phyloP scores from a whole-genome alignment of 2,888 invertebrate genomes.

The Zonitis immaculata region DNA sequence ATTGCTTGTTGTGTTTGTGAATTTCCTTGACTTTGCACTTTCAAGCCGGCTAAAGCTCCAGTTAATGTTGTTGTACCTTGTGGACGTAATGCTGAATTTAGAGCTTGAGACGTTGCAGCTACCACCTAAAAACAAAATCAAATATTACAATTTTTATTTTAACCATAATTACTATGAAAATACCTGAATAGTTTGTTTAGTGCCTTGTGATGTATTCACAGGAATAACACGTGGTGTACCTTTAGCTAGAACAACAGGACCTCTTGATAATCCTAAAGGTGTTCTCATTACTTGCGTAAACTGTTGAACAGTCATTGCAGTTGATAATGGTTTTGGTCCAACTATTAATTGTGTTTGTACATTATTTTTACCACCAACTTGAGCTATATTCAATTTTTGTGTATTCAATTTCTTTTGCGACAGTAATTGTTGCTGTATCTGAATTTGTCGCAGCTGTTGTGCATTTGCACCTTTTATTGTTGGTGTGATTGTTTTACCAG shows the following conservation, averaged over 20 bases:
- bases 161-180: too few species aligned
- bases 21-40: conserved; percentile 46
- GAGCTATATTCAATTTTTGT: conserved; percentile 60
- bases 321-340: conserved; percentile 57
- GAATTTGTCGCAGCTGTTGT: conserved; percentile 62
- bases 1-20: conserved; percentile 52
- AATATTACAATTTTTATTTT: not conserved
- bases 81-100: conserved; percentile 52
- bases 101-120: conserved; percentile 53
- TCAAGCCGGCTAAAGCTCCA: conserved; percentile 49
- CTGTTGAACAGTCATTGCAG: conserved; percentile 68
- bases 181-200: conserved; percentile 60
- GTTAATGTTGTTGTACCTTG: conserved; percentile 49
- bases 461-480: conserved; percentile 54
- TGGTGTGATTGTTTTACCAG: conserved; percentile 44
- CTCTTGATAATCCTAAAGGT: conserved; percentile 52
- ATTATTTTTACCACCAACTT: conserved; percentile 49
- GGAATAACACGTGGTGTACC: conserved; percentile 63
- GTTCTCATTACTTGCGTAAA: conserved; percentile 61
- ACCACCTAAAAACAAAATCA: conserved; percentile 50
- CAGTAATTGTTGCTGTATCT: conserved; percentile 55
- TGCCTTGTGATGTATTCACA: conserved; percentile 54
- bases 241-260: conserved; percentile 60
- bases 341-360: conserved; percentile 68
- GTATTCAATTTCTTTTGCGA: conserved; percentile 54